Percentiles rank a stretch among this genome's conserved stretches.
These are phyloP conservation scores for Orius laevigatus DNA, from an alignment of 1,140 invertebrate genomes.

Conservation along the genomic window DNA sequence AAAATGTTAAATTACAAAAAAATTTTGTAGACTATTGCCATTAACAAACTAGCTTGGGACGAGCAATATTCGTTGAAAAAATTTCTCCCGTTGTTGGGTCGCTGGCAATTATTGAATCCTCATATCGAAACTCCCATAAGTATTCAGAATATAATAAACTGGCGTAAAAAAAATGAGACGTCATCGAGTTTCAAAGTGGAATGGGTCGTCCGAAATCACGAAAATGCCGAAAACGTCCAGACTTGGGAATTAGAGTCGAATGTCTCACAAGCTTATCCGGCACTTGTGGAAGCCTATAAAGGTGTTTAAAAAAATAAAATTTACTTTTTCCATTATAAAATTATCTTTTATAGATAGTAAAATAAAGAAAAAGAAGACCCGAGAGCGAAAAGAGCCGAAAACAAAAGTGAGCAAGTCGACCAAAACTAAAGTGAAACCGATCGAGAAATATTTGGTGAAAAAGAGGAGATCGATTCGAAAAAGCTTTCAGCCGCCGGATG, in stretches of 20 bases:
- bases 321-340: background rate
- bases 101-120: slow-evolving; percentile 44
- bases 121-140: background rate
- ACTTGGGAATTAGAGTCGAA: slow-evolving; percentile 45
- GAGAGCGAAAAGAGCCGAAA: slow-evolving; percentile 22
- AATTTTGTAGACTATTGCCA: slow-evolving; percentile 13
- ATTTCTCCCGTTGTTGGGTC: slow-evolving; percentile 54
- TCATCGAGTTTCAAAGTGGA: too few relatives aligned
- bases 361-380: slow-evolving; percentile 30
- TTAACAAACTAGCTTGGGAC: slow-evolving; percentile 47
- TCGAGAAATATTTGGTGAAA: background rate
- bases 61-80: slow-evolving; percentile 58
- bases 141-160: background rate
- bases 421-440: background rate
- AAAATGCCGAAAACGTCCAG: slow-evolving; percentile 24
- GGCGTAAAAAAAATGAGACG: too few relatives aligned
- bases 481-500: background rate
- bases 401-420: slow-evolving; percentile 4
- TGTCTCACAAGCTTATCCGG: slow-evolving; percentile 46
- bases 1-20: slow-evolving; percentile 19
- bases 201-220: too few relatives aligned
- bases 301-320: slow-evolving; percentile 18
- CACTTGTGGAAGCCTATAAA: slow-evolving; percentile 41
- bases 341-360: background rate
- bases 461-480: too few relatives aligned